phyloP scores from a whole-genome alignment of 2,888 invertebrate species.

The Acronicta leporina region DNA sequence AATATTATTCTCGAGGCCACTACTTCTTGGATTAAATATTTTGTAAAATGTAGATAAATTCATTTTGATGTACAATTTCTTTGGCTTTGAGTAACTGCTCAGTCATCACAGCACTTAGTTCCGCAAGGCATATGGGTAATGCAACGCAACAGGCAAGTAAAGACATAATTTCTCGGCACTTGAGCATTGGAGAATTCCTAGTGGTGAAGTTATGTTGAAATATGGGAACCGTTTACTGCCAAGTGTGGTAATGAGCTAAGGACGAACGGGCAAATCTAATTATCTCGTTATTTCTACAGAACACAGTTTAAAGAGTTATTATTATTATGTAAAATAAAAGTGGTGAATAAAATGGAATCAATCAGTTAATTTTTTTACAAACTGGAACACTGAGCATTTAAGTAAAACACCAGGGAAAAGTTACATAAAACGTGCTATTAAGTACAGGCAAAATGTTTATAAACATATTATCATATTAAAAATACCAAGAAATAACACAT shows the following conservation, averaged over 20 bases:
- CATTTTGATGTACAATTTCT: constrained; percentile 31
- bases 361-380: neutral
- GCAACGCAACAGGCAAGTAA: constrained; percentile 43
- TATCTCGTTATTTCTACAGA: neutral
- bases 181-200: constrained; percentile 54
- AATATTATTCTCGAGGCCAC: constrained; percentile 14
- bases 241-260: constrained; percentile 4
- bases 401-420: neutral
- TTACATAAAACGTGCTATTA: neutral
- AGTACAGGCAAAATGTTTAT: neutral
- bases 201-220: constrained; percentile 26
- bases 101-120: constrained; percentile 54
- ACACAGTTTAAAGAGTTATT: neutral
- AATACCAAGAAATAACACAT: constrained; percentile 11
- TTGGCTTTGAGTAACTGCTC: constrained; percentile 35
- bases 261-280: constrained; percentile 13
- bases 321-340: neutral
- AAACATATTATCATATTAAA: neutral
- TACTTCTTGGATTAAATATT: constrained; percentile 23
- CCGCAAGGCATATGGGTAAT: constrained; percentile 53
- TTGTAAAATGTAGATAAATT: constrained; percentile 16
- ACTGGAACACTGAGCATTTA: neutral
- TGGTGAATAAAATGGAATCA: neutral
- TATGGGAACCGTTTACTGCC: constrained; percentile 6
- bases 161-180: constrained; percentile 62